A percentile compares a stretch with the other conserved stretches of the same genome.
Evolutionary conservation across 2,888 invertebrate genomes (phyloP).

Genomic region (Chrysotoxum bicinctum): DNA sequence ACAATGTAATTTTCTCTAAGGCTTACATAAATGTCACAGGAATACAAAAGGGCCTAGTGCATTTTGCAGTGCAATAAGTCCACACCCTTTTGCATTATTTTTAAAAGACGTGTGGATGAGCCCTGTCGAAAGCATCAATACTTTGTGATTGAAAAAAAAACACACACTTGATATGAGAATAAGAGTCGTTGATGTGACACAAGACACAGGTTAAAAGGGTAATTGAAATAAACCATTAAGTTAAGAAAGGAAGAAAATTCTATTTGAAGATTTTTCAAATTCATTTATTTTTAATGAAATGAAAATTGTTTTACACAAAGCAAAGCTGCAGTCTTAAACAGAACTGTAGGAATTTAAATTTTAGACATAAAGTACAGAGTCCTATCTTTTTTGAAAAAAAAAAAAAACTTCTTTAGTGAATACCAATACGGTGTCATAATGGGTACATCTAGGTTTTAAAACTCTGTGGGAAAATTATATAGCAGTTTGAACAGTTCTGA

Average conservation of each 20-base stretch:
- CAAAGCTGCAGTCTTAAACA: too few relatives aligned
- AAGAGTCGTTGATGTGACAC: constrained; percentile 18
- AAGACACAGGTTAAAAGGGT: not conserved
- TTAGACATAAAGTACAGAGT: too few relatives aligned
- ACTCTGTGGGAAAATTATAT: too few relatives aligned
- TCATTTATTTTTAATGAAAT: too few relatives aligned
- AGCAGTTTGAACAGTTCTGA: too few relatives aligned
- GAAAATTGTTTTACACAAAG: not conserved
- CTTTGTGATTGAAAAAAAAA: constrained; percentile 15
- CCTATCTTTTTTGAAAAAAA: too few relatives aligned
- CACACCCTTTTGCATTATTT: not conserved
- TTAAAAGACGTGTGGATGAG: not conserved
- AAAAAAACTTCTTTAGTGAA: too few relatives aligned
- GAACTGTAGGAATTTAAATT: too few relatives aligned
- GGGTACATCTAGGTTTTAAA: too few relatives aligned
- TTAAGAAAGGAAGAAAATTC: not conserved
- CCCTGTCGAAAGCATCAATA: constrained; percentile 1
- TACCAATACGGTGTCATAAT: too few relatives aligned
- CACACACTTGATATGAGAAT: not conserved
- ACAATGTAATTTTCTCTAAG: too few relatives aligned
- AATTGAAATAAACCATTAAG: constrained; percentile 5
- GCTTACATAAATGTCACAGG: too few relatives aligned
- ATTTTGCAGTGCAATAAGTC: not conserved
- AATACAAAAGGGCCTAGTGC: not conserved
- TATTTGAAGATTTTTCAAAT: not conserved